Percentiles rank a stretch among this genome's conserved stretches.
phyloP scores from a whole-genome alignment of 2,113 vertebrate genomes.

The Gambusia holbrooki region DNA sequence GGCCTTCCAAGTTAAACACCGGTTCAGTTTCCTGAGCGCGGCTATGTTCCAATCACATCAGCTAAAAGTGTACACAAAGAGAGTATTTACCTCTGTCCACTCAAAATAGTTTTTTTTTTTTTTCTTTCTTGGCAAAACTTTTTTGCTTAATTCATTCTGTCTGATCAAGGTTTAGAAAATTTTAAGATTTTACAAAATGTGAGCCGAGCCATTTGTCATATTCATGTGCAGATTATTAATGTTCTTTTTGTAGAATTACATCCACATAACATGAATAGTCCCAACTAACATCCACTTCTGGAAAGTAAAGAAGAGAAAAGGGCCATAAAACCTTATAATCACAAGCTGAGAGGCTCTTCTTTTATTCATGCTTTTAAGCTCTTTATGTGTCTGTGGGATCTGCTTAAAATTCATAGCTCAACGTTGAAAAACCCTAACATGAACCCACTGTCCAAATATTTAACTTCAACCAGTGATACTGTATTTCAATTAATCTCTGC shows the following conservation, averaged over 20 bases:
- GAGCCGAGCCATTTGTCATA: background rate
- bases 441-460: conserved; percentile 53
- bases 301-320: conserved; percentile 12
- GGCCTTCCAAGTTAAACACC: conserved; percentile 72
- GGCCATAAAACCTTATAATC: conserved; percentile 21
- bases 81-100: conserved; percentile 46
- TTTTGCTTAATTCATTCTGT: background rate
- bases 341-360: conserved; percentile 37
- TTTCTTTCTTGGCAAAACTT: background rate
- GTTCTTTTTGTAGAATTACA: background rate
- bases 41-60: conserved; percentile 59
- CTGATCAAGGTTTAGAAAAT: conserved; percentile 18
- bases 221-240: background rate
- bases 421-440: conserved; percentile 17
- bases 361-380: conserved; percentile 50
- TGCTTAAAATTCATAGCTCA: conserved; percentile 49
- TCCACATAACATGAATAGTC: conserved; percentile 19
- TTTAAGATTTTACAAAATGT: background rate
- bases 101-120: conserved; percentile 23
- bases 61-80: conserved; percentile 57
- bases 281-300: conserved; percentile 26
- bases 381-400: conserved; percentile 16
- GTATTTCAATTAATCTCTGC: conserved; percentile 36
- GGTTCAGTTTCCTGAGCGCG: conserved; percentile 57
- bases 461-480: conserved; percentile 44